Evolutionary conservation across 2,888 invertebrate genomes (phyloP).

Genomic region (Andrena fulva): DNA sequence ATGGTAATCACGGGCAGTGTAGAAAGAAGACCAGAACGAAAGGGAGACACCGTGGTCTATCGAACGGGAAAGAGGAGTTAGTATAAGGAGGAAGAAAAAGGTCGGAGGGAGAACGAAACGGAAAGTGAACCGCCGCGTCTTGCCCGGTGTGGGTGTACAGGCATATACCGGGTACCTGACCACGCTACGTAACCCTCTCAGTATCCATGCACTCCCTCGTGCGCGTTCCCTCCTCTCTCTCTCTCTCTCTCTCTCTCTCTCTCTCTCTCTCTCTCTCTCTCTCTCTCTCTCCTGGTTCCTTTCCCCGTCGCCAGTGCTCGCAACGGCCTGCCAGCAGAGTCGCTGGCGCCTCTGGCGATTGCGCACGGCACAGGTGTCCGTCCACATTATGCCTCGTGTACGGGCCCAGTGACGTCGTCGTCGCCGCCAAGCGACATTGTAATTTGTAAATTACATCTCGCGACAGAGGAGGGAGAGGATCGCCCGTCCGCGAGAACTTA

Average conservation of each 20-base stretch:
- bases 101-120: conserved; percentile 55
- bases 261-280: conserved; percentile 20
- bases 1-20: not conserved
- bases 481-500: conserved; percentile 32
- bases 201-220: conserved; percentile 31
- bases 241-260: conserved; percentile 2
- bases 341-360: conserved; percentile 76
- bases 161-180: conserved; percentile 38
- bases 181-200: conserved; percentile 27
- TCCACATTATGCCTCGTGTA: conserved; percentile 72
- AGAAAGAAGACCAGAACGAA: conserved; percentile 10
- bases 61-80: not conserved
- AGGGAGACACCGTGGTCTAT: conserved; percentile 23
- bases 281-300: conserved; percentile 27
- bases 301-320: conserved; percentile 23
- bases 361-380: conserved; percentile 77
- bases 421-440: conserved; percentile 76
- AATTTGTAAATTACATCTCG: conserved; percentile 77
- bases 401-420: conserved; percentile 57
- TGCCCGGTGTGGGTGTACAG: conserved; percentile 57
- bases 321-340: conserved; percentile 25
- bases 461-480: not conserved
- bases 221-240: conserved; percentile 10
- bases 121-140: conserved; percentile 58
- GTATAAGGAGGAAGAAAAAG: conserved; percentile 38